Evolutionary conservation across 2,888 invertebrate species (phyloP).

Genomic region (Fragum whitleyi): DNA sequence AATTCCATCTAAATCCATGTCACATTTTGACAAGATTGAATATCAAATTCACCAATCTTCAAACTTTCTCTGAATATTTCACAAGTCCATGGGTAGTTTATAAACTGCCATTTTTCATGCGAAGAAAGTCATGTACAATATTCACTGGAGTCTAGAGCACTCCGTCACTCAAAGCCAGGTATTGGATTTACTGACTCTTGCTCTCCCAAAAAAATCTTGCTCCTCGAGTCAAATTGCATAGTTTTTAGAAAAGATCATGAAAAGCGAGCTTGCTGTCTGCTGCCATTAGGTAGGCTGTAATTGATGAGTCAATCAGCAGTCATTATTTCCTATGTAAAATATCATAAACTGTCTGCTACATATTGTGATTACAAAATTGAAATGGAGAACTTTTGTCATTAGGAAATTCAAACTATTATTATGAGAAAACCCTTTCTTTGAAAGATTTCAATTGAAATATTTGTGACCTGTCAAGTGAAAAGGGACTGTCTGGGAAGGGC

Average conservation of each 20-base stretch:
- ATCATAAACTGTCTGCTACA: not conserved
- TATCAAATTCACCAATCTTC: not conserved
- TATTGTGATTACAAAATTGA: not conserved
- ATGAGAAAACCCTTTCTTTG: not conserved
- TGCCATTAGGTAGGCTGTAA: constrained; percentile 16
- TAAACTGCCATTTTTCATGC: constrained; percentile 2
- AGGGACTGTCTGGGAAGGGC: no score
- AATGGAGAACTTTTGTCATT: not conserved
- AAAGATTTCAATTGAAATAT: no score
- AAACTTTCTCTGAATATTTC: not conserved
- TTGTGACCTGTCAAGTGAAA: no score
- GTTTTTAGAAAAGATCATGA: not conserved
- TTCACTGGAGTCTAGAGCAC: not conserved
- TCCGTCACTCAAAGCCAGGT: constrained; percentile 11
- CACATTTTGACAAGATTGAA: constrained; percentile 20
- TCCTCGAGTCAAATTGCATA: constrained; percentile 9
- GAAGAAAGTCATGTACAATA: constrained; percentile 3
- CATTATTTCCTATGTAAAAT: constrained; percentile 21
- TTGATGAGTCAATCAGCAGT: constrained; percentile 12
- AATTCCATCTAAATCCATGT: constrained; percentile 19
- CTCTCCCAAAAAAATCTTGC: not conserved
- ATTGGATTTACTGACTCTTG: not conserved
- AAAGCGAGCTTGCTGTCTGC: constrained; percentile 7
- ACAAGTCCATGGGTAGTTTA: not conserved
- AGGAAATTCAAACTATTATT: not conserved